Evolutionary conservation across 2,113 vertebrate genomes (phyloP), one percentile per base, ranked within the genome.

Genomic region (Artemisiospiza belli): DNA sequence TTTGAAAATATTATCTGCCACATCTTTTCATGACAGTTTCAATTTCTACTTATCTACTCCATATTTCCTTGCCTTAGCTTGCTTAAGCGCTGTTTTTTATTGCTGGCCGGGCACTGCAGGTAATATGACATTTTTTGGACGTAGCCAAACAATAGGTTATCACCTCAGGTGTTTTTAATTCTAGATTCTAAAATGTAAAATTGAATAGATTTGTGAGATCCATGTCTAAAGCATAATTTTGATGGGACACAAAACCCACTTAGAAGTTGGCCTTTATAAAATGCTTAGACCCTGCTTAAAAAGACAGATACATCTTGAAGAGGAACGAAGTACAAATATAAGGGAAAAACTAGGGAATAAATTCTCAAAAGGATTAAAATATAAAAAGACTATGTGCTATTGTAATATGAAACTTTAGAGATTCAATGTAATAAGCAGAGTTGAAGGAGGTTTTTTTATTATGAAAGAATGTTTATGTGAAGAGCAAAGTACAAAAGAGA

Each of bases 401-500:
- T 97, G 81, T 96, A 95, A 96, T 75, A 88, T 30, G 77, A 96
- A 98, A 96, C 85, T 96, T 97, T 83, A 87, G 95, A 95, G 82
- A 97, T 91, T 97, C 94, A 88, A 43, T 92, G 81, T 81, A 97
- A 94, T 89, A 96, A 90, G 59, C 73, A 80, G 86, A 97, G 70
- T 96, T 92, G 81, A 92, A 95, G 86, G 83, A 95, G 62, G 87
- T 96, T 96, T 84, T 96, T 98, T 97, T 98, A 97, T 96, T 97
- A 95, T 94, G 89, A 96, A 95, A 95, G 90, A 94, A 97, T 97
- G 93, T 98, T 98, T 98, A 95, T 96, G 89, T 85, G 95, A 97
- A 97, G 83, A 97, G 83, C 72, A 95, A 98, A 98, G 97, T 31
- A 95, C 94, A 96, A 95, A 96, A 97, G 94, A 98, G 82, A 98